Conservation (phyloP, 2,888 invertebrate genomes). For the Pristionchus mayeri region DNA sequence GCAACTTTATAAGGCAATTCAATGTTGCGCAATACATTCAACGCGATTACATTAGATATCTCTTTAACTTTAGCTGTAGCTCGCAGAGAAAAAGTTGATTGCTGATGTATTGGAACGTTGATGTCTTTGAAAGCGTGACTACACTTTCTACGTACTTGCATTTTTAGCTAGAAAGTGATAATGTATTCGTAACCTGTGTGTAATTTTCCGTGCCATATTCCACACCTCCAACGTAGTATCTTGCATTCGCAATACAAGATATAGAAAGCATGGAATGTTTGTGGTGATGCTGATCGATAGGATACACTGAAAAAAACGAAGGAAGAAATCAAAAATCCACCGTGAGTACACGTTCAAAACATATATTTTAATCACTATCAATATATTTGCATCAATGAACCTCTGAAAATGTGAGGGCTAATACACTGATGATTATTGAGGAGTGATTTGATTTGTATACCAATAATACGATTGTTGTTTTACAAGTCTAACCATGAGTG, state of each 20-base stretch:
- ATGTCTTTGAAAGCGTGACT: not conserved
- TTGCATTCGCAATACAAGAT: not conserved
- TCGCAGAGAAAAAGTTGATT: too few species aligned
- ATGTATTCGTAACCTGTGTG: not conserved
- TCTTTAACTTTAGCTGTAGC: too few species aligned
- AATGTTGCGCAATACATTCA: too few species aligned
- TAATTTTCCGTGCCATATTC: not conserved
- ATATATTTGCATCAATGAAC: too few species aligned
- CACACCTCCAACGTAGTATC: not conserved
- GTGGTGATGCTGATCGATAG: not conserved
- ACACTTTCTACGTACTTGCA: too few species aligned
- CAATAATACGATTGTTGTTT: too few species aligned
- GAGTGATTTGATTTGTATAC: too few species aligned
- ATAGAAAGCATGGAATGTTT: not conserved
- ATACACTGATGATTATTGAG: not conserved
- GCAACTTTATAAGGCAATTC: too few species aligned
- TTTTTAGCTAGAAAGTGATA: too few species aligned
- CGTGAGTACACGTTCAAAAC: too few species aligned
- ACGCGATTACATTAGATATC: too few species aligned
- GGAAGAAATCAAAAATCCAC: not conserved
- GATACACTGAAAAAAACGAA: not conserved
- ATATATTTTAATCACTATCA: too few species aligned
- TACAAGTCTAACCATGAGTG: not conserved
- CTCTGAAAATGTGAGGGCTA: not conserved
- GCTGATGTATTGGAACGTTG: not conserved